Conservation (phyloP, 2,888 invertebrate genomes). For the Drosophila rellima region DNA sequence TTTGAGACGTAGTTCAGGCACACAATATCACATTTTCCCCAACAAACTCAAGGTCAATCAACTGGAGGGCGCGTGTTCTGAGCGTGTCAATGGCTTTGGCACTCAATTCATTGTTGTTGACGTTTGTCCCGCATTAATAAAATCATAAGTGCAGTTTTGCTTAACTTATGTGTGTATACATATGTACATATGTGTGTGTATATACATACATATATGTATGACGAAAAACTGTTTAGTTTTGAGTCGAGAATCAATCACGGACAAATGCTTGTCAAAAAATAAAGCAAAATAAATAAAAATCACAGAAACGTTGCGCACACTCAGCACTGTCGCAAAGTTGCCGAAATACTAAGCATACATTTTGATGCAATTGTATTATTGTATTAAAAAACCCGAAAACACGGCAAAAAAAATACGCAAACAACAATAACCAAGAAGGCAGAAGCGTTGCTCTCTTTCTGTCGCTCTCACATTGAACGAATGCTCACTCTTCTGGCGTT, state of each 20-base stretch:
- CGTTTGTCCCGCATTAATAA: slow-evolving; percentile 9
- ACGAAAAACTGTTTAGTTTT: slow-evolving; percentile 18
- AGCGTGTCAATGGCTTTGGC: slow-evolving; percentile 66
- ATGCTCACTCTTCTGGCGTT: slow-evolving; percentile 32
- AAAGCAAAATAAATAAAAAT: slow-evolving; percentile 39
- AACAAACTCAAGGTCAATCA: slow-evolving; percentile 72
- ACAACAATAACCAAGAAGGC: slow-evolving; percentile 47
- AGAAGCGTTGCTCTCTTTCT: slow-evolving; percentile 54
- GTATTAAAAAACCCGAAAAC: slow-evolving; percentile 59
- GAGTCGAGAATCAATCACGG: slow-evolving; percentile 41
- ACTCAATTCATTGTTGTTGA: slow-evolving; percentile 31
- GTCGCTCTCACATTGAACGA: slow-evolving; percentile 34
- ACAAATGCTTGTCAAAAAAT: slow-evolving; percentile 15
- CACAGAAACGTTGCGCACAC: slow-evolving; percentile 66
- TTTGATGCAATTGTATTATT: slow-evolving; percentile 77
- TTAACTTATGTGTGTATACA: not conserved
- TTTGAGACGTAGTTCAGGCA: slow-evolving; percentile 36
- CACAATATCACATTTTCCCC: slow-evolving; percentile 43
- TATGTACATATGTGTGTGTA: not conserved
- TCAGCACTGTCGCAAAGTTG: slow-evolving; percentile 77
- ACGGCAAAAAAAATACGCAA: slow-evolving; percentile 42
- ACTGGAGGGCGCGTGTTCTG: slow-evolving; percentile 55
- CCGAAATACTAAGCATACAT: slow-evolving; percentile 78
- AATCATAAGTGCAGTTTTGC: slow-evolving; percentile 17
- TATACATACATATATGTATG: not conserved